These are phyloP conservation scores for Lepidocyrtoides sp. DNA, from an alignment of 2,888 invertebrate species.

Conservation along the genomic window DNA sequence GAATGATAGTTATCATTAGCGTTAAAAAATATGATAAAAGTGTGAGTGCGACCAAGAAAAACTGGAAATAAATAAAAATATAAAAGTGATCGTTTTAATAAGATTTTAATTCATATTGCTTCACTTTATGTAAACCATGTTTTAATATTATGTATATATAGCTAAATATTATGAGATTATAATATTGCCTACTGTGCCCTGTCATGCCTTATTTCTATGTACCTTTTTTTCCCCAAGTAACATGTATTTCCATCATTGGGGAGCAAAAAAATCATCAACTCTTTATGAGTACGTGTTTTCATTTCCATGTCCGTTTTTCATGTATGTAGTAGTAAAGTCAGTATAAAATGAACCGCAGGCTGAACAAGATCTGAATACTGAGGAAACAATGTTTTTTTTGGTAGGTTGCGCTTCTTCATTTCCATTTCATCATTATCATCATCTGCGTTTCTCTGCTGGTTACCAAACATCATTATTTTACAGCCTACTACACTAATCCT, in stretches of 20 bases:
- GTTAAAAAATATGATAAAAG: conserved; percentile 66
- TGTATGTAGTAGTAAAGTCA: not conserved
- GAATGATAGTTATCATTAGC: conserved; percentile 60
- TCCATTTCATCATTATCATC: conserved; percentile 17
- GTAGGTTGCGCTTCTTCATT: conserved; percentile 10
- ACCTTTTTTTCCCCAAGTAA: too few relatives aligned
- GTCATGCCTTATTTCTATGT: too few relatives aligned
- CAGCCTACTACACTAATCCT: conserved; percentile 1
- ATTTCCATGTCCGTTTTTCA: not conserved
- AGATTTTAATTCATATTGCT: conserved; percentile 48
- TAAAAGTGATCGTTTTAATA: conserved; percentile 26
- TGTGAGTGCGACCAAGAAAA: conserved; percentile 21
- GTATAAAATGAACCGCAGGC: conserved; percentile 9
- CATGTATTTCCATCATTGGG: too few relatives aligned
- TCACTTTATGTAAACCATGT: not conserved
- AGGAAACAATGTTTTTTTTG: conserved; percentile 1
- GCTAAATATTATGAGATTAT: not conserved
- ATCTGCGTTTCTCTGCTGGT: not conserved
- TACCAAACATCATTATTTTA: not conserved
- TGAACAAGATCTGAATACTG: conserved; percentile 7
- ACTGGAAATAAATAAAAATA: not conserved
- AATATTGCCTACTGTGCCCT: too few relatives aligned
- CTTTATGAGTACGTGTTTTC: not conserved
- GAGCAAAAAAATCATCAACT: too few relatives aligned
- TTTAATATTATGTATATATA: not conserved